Base-by-base conservation (phyloP, 2,797 vertebrate species). In the Rhinoraja longicauda region DNA sequence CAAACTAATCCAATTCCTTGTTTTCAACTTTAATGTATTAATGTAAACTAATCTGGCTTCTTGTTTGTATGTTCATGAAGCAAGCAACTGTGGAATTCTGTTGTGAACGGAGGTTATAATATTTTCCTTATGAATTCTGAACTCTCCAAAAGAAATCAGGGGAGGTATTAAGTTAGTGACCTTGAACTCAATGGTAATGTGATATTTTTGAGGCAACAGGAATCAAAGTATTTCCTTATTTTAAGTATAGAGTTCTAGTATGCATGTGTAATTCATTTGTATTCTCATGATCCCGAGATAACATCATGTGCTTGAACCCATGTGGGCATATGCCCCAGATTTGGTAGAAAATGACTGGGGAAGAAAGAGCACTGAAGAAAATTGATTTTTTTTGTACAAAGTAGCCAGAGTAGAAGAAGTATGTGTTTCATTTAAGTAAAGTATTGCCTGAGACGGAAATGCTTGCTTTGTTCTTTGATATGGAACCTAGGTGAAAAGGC, bases 251-350 rank as follows among this genome's bases (percentile, higher is more conserved):
- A 45, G 10, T 10, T 72, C 70, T 73, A 91, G 70, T 36, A 72
- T 45, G 45, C 70, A 92, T 75, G 90, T 73, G 70, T 88, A 88
- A 88, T 90, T 70, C 62, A 70, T 70, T 90, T 73, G 70, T 39
- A 92, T 57, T 75, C 72, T 53, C 75, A 45, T 39, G 72, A 8
- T 90, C 6, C 67, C 72, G 39, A 90, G 32, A 70, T 26, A 53
- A 53, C 39, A 73, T 75, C 12, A 12, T 57, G 36, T 57, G 39
- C 24, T 57, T 75, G 39, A 29, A 91, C 36, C 19, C 6, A 88
- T 32, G 59, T 88, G 53, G n/a, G 13, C 21, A 91, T 73, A 24
- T 91, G 21, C 24, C 64, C 64, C 17, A 45, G 24, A 39, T 6
- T 53, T 13, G 32, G 45, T 53, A 70, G 67, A 91, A 91, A 72